Conservation (phyloP, 1,140 invertebrate species). For the Orussus abietinus region DNA sequence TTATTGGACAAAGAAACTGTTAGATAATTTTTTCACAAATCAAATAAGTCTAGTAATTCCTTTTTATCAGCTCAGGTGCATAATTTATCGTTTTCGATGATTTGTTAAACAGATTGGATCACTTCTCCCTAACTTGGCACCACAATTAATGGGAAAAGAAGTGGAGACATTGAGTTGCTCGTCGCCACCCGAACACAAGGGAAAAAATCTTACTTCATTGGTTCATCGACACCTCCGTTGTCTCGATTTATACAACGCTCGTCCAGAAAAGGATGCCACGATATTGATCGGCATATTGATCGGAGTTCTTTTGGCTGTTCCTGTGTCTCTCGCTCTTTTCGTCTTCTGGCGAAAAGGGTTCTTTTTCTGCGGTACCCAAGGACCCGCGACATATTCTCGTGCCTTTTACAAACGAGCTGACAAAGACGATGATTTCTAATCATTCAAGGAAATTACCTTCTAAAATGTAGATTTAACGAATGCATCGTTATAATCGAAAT, state of each 20-base stretch:
- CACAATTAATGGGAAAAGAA: conserved; percentile 35
- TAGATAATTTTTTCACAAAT: too few relatives aligned
- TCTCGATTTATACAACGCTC: conserved; percentile 57
- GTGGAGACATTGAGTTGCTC: conserved; percentile 26
- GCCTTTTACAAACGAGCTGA: conserved; percentile 67
- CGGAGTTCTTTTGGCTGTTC: conserved; percentile 63
- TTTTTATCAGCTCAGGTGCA: too few relatives aligned
- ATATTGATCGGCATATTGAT: conserved; percentile 66
- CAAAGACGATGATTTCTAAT: conserved; percentile 45
- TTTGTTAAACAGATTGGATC: conserved; percentile 52
- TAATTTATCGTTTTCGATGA: too few relatives aligned
- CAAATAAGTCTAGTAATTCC: too few relatives aligned
- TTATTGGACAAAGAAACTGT: too few relatives aligned
- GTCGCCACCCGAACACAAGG: conserved; percentile 32
- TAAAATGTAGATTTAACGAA: conserved; percentile 10
- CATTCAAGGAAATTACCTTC: conserved; percentile 2
- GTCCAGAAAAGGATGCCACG: conserved; percentile 62
- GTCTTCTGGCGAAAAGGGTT: conserved; percentile 63
- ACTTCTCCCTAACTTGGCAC: conserved; percentile 56
- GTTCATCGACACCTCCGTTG: conserved; percentile 55
- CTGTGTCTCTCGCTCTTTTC: conserved; percentile 58
- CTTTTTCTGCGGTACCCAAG: conserved; percentile 48
- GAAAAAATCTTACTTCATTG: conserved; percentile 30
- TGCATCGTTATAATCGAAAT: too few relatives aligned
- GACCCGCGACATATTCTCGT: conserved; percentile 59